A percentile compares a stretch with the other conserved stretches of the same genome.
Evolutionary conservation across 2,888 invertebrate species (phyloP).

Genomic region (Neria commutata): DNA sequence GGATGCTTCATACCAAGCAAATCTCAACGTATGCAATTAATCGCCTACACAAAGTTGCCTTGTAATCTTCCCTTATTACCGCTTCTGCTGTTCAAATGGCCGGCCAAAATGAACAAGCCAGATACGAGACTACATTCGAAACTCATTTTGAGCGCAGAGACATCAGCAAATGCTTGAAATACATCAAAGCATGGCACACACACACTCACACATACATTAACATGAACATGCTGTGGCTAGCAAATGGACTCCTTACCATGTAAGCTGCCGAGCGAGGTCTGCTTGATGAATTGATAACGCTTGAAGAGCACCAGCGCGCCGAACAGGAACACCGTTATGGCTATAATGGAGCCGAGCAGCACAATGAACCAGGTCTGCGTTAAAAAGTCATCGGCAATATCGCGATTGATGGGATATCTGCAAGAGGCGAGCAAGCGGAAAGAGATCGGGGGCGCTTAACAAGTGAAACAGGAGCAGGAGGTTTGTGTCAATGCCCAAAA

Average conservation of each 20-base stretch:
- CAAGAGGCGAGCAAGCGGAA: constrained; percentile 32
- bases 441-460: neutral
- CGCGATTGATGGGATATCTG: constrained; percentile 65
- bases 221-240: too few relatives aligned
- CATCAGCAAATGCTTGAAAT: too few relatives aligned
- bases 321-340: constrained; percentile 82
- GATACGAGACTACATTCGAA: too few relatives aligned
- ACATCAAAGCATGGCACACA: too few relatives aligned
- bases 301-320: constrained; percentile 81
- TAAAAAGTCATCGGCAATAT: constrained; percentile 74
- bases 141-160: too few relatives aligned
- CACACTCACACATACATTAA: too few relatives aligned
- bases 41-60: too few relatives aligned
- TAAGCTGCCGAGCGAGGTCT: constrained; percentile 70
- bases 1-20: too few relatives aligned
- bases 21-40: too few relatives aligned
- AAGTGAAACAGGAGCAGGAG: constrained; percentile 1
- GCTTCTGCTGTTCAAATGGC: too few relatives aligned
- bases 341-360: constrained; percentile 81
- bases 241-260: constrained; percentile 59
- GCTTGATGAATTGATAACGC: constrained; percentile 73
- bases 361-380: constrained; percentile 91
- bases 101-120: too few relatives aligned
- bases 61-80: too few relatives aligned
- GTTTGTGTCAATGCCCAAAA: constrained; percentile 4